Percentiles rank a stretch among this genome's conserved stretches.
phyloP scores from a whole-genome alignment of 2,113 vertebrate species.

The Erpornis zantholeuca region DNA sequence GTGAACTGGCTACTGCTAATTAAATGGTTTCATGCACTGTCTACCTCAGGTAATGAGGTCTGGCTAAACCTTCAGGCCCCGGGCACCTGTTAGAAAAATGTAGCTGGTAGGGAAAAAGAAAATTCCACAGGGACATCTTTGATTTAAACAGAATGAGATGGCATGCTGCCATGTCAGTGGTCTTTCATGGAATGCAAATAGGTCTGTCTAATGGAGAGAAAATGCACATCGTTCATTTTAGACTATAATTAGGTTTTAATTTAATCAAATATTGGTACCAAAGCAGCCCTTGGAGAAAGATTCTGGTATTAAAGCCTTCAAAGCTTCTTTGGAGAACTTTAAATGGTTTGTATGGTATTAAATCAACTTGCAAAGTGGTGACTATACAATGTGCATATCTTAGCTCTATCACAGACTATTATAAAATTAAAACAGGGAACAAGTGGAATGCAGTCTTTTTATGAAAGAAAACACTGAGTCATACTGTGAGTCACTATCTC shows the following conservation, averaged over 20 bases:
- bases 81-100: constrained; percentile 3
- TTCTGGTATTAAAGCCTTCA: constrained; percentile 46
- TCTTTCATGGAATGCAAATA: constrained; percentile 52
- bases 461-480: not conserved
- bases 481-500: not conserved
- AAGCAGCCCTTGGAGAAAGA: constrained; percentile 51
- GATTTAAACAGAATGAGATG: constrained; percentile 23
- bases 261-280: constrained; percentile 54
- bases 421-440: not conserved
- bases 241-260: constrained; percentile 65
- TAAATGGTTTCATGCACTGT: not conserved
- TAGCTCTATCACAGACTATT: not conserved
- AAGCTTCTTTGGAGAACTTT: not conserved
- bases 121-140: not conserved
- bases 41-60: constrained; percentile 47
- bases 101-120: not conserved
- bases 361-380: constrained; percentile 25
- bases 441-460: not conserved
- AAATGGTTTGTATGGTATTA: constrained; percentile 29
- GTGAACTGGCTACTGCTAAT: not conserved
- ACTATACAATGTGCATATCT: not conserved
- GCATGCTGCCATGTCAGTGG: constrained; percentile 7
- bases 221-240: constrained; percentile 52
- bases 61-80: constrained; percentile 27
- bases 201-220: constrained; percentile 5